phyloP scores from a whole-genome alignment of 2,113 vertebrate species.

The Tetrax tetrax region DNA sequence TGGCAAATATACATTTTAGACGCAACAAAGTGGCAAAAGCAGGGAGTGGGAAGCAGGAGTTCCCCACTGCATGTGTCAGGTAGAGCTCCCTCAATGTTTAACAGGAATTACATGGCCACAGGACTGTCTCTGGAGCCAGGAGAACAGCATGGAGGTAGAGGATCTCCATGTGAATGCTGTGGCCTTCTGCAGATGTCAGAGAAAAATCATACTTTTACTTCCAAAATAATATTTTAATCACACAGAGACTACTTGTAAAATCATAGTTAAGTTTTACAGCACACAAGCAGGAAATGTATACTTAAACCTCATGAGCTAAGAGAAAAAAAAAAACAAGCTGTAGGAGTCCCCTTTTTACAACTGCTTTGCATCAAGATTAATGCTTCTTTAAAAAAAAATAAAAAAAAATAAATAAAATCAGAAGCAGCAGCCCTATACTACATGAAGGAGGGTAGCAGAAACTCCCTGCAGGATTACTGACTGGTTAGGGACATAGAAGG shows the following conservation, averaged over 20 bases:
- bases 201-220: background rate
- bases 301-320: background rate
- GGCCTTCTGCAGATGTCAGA: background rate
- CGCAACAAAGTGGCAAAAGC: background rate
- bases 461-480: background rate
- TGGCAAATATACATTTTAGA: background rate
- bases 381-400: background rate
- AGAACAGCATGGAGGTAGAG: background rate
- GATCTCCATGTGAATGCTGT: background rate
- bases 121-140: background rate
- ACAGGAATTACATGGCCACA: background rate
- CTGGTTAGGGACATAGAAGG: background rate
- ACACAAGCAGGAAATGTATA: background rate
- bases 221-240: background rate
- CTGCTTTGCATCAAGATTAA: background rate
- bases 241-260: background rate
- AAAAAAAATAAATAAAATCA: too few relatives aligned
- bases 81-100: background rate
- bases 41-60: background rate
- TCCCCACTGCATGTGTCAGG: accelerated
- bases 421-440: background rate
- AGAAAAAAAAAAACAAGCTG: background rate
- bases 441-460: background rate
- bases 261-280: background rate
- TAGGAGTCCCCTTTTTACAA: background rate